Evolutionary conservation across 2,113 vertebrate genomes (phyloP).

Genomic region (Athene noctua): DNA sequence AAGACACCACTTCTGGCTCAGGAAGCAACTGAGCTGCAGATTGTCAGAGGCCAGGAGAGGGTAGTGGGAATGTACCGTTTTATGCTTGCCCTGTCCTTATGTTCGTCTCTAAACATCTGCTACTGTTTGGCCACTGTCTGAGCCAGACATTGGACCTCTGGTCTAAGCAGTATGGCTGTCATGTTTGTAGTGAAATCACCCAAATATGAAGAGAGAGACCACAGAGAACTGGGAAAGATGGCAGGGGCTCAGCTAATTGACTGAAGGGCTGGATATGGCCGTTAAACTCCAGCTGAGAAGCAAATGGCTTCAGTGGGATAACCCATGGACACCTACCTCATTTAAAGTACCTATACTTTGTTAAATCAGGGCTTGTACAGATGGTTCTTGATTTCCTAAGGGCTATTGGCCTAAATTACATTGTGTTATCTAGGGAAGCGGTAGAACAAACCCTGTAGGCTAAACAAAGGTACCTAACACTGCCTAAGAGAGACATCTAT

Average conservation of each 20-base stretch:
- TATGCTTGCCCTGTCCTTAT: neutral
- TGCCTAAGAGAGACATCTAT: neutral
- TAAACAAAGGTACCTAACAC: neutral
- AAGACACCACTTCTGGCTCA: neutral
- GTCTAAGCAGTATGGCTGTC: neutral
- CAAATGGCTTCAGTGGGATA: neutral
- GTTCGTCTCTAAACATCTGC: slow-evolving; percentile 23
- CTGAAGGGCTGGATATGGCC: neutral
- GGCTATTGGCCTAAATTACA: neutral
- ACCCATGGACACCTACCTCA: neutral
- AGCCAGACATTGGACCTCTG: neutral
- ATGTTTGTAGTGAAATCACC: neutral
- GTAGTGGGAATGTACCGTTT: neutral
- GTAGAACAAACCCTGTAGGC: neutral
- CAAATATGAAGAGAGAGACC: neutral
- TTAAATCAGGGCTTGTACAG: neutral
- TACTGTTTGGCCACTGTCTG: neutral
- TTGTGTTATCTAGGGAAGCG: neutral
- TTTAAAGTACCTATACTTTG: neutral
- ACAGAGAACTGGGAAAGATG: neutral
- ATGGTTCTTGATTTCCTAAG: neutral
- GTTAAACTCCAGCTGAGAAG: neutral
- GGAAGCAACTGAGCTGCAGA: neutral
- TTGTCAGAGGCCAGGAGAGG: neutral
- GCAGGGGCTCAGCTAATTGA: neutral